Evolutionary conservation across 1,140 invertebrate species (phyloP), one percentile per base, ranked within the genome.

Genomic region (Euwallacea fornicatus): DNA sequence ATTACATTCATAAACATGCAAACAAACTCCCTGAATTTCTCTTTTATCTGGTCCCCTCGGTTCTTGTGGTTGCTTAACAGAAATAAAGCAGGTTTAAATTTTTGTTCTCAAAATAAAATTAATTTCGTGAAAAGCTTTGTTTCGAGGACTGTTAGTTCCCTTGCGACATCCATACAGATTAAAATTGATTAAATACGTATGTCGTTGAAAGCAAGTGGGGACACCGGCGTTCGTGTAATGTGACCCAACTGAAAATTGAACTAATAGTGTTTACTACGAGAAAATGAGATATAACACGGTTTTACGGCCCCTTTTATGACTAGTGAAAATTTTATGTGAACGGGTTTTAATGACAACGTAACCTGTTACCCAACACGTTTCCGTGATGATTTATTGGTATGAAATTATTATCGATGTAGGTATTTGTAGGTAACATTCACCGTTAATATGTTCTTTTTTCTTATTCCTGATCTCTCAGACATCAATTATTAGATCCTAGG

Each of bases 1-100:
- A 56, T 56, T 56, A 56, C 54, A 56, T 56, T 56, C 54, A 56
- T 56, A 56, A 56, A 56, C 54, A 56, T 21, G 54, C 54, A 56
- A 56, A 56, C 16, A 56, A 56, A 21, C 54, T 21, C 16, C 54
- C 54, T 56, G 16, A 50, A 50, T 11, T 50, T 50, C 13, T 0
- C 46, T 50, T 50, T 50, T 50, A 13, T 50, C 46, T 50, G 46
- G 46, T 50, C 46, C 46, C 46, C 46, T 50, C 46, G 46, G 46
- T 50, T 50, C 46, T 50, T 50, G 9, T 50, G 2, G 46, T 50
- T 50, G 46, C 46, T 50, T 50, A 50, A 50, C 46, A 13, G 46
- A 6, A 10, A 50, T 50, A 56, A 21, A 56, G 7, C 54, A 56
- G 8, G 54, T 56, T 56, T 56, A 13, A 8, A 56, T 56, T 56